phyloP scores from a whole-genome alignment of 2,113 vertebrate species.

The Acanthisitta chloris region DNA sequence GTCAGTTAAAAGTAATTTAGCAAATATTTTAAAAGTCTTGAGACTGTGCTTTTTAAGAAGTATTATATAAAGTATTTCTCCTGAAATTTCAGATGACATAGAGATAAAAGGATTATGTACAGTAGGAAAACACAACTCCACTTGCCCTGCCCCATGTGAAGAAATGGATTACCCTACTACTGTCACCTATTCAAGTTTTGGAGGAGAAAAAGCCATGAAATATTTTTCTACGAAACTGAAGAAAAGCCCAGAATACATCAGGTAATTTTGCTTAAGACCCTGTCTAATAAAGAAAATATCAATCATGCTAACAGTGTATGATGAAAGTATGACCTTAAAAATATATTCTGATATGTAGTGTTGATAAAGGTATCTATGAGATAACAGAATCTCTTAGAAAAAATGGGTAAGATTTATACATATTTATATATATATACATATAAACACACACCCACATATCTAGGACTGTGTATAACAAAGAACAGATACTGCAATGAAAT shows the following conservation, averaged over 20 bases:
- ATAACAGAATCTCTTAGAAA: neutral
- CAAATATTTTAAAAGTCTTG: neutral
- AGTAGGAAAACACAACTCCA: constrained; percentile 74
- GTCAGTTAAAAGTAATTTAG: neutral
- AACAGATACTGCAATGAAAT: neutral
- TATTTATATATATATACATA: neutral
- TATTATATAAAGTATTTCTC: neutral
- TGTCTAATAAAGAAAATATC: neutral
- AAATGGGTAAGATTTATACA: neutral
- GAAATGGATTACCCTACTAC: constrained; percentile 72
- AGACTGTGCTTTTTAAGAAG: neutral
- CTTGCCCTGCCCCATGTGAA: constrained; percentile 76
- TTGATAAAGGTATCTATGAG: neutral
- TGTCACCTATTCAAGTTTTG: constrained; percentile 74
- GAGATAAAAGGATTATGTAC: constrained; percentile 70
- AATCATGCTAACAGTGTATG: neutral
- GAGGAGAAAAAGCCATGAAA: constrained; percentile 60
- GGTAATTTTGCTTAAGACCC: constrained; percentile 30
- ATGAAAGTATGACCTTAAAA: neutral
- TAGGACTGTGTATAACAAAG: neutral
- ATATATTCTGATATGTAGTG: neutral
- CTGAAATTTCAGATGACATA: constrained; percentile 66
- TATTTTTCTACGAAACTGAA: constrained; percentile 70
- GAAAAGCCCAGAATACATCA: constrained; percentile 68
- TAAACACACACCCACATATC: no score